Conservation (phyloP, 2,797 vertebrate species). For the Sparus aurata region DNA sequence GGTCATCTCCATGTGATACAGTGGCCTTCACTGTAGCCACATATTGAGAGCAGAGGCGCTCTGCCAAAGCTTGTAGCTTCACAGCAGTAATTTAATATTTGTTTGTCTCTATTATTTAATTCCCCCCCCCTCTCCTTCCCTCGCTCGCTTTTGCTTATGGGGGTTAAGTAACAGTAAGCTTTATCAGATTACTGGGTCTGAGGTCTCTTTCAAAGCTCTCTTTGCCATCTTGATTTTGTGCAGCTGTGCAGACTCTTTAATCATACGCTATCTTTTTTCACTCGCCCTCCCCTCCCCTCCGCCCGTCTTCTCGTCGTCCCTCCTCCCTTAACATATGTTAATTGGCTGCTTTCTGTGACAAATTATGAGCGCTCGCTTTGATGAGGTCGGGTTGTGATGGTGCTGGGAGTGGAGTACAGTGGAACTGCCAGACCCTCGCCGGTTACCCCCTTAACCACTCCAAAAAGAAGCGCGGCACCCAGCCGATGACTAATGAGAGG, state of each 20-base stretch:
- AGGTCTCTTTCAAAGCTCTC: conserved; percentile 91
- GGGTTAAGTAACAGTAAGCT: conserved; percentile 83
- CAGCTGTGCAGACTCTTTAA: conserved; percentile 96
- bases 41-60: conserved; percentile 71
- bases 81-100: conserved; percentile 84
- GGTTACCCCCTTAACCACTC: conserved; percentile 90
- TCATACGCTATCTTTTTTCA: conserved; percentile 96
- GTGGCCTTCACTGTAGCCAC: conserved; percentile 64
- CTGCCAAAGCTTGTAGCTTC: conserved; percentile 82
- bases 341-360: conserved; percentile 99
- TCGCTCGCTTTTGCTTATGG: conserved; percentile 60
- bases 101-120: conserved; percentile 81
- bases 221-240: conserved; percentile 92
- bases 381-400: conserved; percentile 98
- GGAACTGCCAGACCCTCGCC: conserved; percentile 91
- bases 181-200: conserved; percentile 89
- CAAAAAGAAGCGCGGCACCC: conserved; percentile 92
- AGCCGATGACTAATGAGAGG: conserved; percentile 94
- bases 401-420: conserved; percentile 90
- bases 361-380: conserved; percentile 98
- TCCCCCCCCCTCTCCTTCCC: conserved; percentile 57
- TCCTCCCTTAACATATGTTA: conserved; percentile 96
- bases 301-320: conserved; percentile 79
- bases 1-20: conserved; percentile 82
- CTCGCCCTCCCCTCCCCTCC: conserved; percentile 78